Conservation (phyloP, 2,797 vertebrate species). For the Mus spretus region DNA sequence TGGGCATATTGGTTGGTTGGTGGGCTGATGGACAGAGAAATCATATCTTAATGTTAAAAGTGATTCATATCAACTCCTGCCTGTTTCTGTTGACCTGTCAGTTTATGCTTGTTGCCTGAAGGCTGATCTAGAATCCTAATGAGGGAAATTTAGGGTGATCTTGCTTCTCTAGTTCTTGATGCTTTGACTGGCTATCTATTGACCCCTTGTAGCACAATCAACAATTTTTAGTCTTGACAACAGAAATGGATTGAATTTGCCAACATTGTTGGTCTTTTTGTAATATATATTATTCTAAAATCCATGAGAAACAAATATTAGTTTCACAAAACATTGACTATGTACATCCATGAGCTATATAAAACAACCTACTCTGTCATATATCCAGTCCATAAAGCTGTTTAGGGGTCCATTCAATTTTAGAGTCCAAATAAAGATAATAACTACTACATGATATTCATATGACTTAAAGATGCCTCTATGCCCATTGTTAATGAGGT, state of each 20-base stretch:
- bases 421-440: background rate
- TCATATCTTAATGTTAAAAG: slow-evolving; percentile 35
- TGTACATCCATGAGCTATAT: background rate
- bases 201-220: background rate
- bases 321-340: background rate
- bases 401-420: background rate
- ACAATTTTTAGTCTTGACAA: slow-evolving; percentile 7
- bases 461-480: slow-evolving; percentile 8
- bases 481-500: background rate
- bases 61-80: slow-evolving; percentile 11
- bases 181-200: slow-evolving; percentile 9
- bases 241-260: background rate
- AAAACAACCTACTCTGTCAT: background rate
- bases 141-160: slow-evolving; percentile 44
- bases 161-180: slow-evolving; percentile 15
- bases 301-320: slow-evolving; percentile 16
- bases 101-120: background rate
- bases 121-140: slow-evolving; percentile 59
- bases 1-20: background rate
- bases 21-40: background rate
- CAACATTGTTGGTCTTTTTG: background rate
- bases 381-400: background rate
- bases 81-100: slow-evolving; percentile 50
- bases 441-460: background rate
- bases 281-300: background rate